phyloP scores from a whole-genome alignment of 2,888 invertebrate genomes.

The Drosophila anomelani region DNA sequence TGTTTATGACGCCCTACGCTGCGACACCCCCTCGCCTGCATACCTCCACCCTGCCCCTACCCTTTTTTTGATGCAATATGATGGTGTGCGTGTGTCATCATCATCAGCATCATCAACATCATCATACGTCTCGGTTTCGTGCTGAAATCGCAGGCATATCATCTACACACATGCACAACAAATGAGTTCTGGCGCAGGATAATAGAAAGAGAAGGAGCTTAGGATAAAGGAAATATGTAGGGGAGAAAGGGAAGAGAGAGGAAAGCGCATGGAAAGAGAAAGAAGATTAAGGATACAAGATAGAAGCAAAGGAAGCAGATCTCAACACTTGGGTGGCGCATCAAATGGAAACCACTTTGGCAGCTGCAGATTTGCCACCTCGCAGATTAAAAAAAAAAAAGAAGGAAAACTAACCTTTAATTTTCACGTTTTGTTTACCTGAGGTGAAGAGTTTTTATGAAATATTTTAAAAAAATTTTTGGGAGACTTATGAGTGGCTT shows the following conservation, averaged over 20 bases:
- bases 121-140: conserved; percentile 74
- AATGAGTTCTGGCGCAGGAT: conserved; percentile 25
- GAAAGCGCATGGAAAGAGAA: conserved; percentile 5
- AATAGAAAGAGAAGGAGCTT: conserved; percentile 8
- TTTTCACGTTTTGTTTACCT: background rate
- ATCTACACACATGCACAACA: conserved; percentile 36
- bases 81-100: conserved; percentile 41
- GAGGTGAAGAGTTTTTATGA: background rate
- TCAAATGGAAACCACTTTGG: conserved; percentile 41
- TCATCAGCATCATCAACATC: conserved; percentile 73
- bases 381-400: conserved; percentile 10
- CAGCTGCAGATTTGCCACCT: conserved; percentile 17
- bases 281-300: conserved; percentile 16
- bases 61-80: conserved; percentile 5
- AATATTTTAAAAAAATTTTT: background rate
- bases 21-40: conserved; percentile 12
- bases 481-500: background rate
- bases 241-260: background rate
- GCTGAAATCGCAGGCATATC: conserved; percentile 74
- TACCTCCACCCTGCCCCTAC: background rate
- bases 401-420: background rate
- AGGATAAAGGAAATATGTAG: background rate
- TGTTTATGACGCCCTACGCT: conserved; percentile 67
- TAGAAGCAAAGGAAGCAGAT: conserved; percentile 14
- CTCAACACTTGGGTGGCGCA: conserved; percentile 35